Base-by-base conservation (phyloP, 1,140 invertebrate species). In the Caenorhabditis brenneri region DNA sequence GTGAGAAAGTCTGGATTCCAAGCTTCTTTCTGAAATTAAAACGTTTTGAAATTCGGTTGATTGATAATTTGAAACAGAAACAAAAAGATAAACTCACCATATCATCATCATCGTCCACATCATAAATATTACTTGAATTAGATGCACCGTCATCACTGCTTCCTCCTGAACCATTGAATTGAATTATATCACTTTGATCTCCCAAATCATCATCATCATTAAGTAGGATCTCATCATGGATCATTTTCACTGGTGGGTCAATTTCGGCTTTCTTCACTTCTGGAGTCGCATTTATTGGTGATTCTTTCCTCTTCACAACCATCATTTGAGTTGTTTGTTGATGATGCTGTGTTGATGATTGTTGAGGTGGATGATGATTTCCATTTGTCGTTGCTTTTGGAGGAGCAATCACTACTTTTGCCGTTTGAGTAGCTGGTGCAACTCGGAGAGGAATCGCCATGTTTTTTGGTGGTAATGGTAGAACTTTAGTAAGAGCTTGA, bases 111-210 rank as follows among this genome's bases (percentile, higher is more conserved):
- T 74, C 65, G 22, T 74, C 58, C 29, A 36, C 29, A 19, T 65
- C 65, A 46, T 42, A 74, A 46, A 42, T 42, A 4, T 74, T 39
- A n/a, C 65, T 74, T 0, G 65, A 74, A 24, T 42, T 74, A 0
- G 65, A 74, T 42, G 65, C 65, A 1, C 36, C 36, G 16, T 74
- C 65, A 42, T 74, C 65, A 74, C 65, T 74, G 36, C 65, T 46
- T 12, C 19, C 15, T 36, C n/a, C n/a, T n/a, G 53, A 58, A 5
- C 53, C 53, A 15, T 24, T 58, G 24, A 58, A 58, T 15, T 3
- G 22, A n/a, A n/a, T n/a, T 27, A 58, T 9, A n/a, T 58, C 53
- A 29, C n/a, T n/a, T n/a, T 29, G n/a, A n/a, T 58, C 27, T n/a
- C n/a, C n/a, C n/a, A n/a, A n/a, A n/a, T n/a, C n/a, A n/a, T n/a